These are phyloP conservation scores for Styela clava DNA, from an alignment of 23 tunicate genomes.

Conservation along the genomic window DNA sequence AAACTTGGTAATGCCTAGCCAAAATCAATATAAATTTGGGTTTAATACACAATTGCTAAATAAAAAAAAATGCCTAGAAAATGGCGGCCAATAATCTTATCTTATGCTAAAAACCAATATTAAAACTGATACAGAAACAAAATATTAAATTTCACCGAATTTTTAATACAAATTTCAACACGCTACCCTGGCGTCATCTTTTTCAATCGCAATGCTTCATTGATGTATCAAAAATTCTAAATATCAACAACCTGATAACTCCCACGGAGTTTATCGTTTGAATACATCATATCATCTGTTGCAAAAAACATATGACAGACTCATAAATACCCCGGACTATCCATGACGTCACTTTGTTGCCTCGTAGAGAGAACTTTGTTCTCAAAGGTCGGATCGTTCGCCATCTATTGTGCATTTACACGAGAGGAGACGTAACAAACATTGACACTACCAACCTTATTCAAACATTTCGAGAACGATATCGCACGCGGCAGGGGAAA, in stretches of 20 bases:
- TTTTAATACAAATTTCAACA: too few species aligned
- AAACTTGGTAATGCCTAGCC: too few species aligned
- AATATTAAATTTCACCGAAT: too few species aligned
- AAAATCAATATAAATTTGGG: too few species aligned
- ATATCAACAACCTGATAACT: background rate
- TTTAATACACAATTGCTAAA: too few species aligned
- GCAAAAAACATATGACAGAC: background rate
- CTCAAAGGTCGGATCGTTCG: conserved; percentile 6
- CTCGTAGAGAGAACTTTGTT: conserved; percentile 14
- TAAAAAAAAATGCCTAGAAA: too few species aligned
- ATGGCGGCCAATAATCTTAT: too few species aligned
- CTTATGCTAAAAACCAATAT: too few species aligned
- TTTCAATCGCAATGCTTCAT: too few species aligned
- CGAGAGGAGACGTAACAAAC: conserved; percentile 13
- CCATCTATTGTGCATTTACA: conserved; percentile 16
- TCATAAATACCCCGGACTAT: background rate
- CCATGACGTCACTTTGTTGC: conserved; percentile 10
- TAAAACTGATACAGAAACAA: too few species aligned
- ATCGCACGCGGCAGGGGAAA: conserved; percentile 20
- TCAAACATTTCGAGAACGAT: conserved; percentile 7
- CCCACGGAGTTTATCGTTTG: background rate
- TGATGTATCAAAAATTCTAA: too few species aligned
- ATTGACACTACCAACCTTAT: conserved; percentile 6
- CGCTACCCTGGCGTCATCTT: too few species aligned
- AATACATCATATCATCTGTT: background rate